phyloP scores from a whole-genome alignment of 2,888 invertebrate species.

The Caenorhabditis afra region DNA sequence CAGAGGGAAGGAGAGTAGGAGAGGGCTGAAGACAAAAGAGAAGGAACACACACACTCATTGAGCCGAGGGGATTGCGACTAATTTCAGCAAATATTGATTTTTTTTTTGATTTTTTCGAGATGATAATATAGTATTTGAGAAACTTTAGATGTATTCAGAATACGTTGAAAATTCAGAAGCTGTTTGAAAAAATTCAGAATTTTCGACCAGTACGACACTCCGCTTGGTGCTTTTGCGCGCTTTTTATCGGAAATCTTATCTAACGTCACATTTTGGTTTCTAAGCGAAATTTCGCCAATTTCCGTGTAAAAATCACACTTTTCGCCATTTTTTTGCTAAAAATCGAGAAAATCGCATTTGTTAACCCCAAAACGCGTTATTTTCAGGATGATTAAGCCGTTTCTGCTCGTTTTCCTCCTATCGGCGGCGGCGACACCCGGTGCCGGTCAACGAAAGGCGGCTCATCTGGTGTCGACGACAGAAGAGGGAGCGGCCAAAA shows the following conservation, averaged over 20 bases:
- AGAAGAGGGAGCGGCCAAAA: conserved; percentile 41
- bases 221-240: conserved; percentile 30
- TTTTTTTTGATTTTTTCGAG: too few species aligned
- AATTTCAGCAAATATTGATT: too few species aligned
- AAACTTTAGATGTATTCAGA: too few species aligned
- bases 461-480: conserved; percentile 32
- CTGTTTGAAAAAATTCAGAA: too few species aligned
- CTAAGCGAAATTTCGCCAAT: background rate
- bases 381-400: conserved; percentile 51
- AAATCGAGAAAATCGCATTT: background rate
- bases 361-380: background rate
- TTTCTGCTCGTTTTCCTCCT: conserved; percentile 23
- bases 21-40: too few species aligned
- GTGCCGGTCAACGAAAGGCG: conserved; percentile 46
- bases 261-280: conserved; percentile 38
- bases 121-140: too few species aligned
- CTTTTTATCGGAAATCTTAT: conserved; percentile 39
- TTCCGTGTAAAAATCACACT: background rate
- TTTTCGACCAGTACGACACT: conserved; percentile 26
- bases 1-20: too few species aligned
- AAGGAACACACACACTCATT: too few species aligned
- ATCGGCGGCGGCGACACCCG: conserved; percentile 12
- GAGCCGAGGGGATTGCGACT: too few species aligned
- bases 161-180: too few species aligned
- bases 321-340: background rate